Evolutionary conservation across 2,113 vertebrate genomes (phyloP).

Genomic region (Felis chaus): DNA sequence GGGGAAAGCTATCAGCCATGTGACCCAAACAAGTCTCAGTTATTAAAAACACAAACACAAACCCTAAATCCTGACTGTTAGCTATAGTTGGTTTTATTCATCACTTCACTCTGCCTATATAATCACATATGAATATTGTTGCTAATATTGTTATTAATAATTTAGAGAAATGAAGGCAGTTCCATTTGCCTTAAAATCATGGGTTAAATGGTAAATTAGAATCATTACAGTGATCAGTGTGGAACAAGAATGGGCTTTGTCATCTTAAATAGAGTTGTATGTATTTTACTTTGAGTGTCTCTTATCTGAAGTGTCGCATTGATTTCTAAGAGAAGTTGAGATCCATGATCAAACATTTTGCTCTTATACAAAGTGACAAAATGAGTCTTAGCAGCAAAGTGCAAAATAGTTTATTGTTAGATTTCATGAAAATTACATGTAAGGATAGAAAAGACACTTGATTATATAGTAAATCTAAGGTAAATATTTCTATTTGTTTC

Average conservation of each 20-base stretch:
- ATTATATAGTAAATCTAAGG: not conserved
- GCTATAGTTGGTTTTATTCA: not conserved
- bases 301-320: not conserved
- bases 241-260: not conserved
- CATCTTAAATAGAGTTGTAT: not conserved
- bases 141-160: not conserved
- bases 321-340: constrained; percentile 7
- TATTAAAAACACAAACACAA: not conserved
- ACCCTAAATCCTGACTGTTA: not conserved
- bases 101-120: not conserved
- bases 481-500: not conserved
- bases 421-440: not conserved
- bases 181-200: not conserved
- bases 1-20: not conserved
- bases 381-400: not conserved
- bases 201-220: constrained; percentile 16
- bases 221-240: not conserved
- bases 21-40: not conserved
- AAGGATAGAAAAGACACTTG: not conserved
- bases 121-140: not conserved
- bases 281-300: not conserved
- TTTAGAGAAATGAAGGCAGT: not conserved
- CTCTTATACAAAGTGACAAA: not conserved
- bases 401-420: not conserved
- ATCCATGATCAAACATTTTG: constrained; percentile 25